Conservation (phyloP, 2,797 vertebrate species). For the Luscinia luscinia region DNA sequence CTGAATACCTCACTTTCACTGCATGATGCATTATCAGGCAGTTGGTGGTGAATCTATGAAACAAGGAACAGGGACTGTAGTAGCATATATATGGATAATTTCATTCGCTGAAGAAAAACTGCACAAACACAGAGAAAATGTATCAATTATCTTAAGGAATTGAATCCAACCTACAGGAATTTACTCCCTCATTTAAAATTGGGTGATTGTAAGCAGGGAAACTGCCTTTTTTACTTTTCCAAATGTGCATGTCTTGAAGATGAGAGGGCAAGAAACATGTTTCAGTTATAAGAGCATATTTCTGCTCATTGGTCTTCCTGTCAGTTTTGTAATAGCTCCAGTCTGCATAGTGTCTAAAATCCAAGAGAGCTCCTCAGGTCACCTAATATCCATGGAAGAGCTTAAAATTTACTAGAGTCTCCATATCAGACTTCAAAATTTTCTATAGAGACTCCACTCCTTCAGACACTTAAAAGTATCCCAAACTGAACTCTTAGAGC, state of each 20-base stretch:
- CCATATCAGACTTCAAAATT: accelerated
- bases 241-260: background rate
- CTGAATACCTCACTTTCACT: background rate
- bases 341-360: background rate
- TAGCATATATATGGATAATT: background rate
- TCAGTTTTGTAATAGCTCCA: background rate
- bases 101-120: background rate
- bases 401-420: background rate
- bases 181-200: background rate
- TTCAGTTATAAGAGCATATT: background rate
- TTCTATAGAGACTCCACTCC: background rate
- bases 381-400: background rate
- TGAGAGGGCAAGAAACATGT: background rate
- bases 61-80: background rate
- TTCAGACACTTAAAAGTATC: background rate
- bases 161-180: background rate
- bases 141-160: background rate
- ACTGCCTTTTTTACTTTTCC: background rate
- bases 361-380: background rate
- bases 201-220: background rate
- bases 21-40: background rate
- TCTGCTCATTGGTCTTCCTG: background rate
- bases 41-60: background rate
- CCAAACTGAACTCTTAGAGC: background rate
- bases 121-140: background rate